Base-by-base conservation (phyloP, 2,797 vertebrate genomes). In the Mastacembelus armatus region DNA sequence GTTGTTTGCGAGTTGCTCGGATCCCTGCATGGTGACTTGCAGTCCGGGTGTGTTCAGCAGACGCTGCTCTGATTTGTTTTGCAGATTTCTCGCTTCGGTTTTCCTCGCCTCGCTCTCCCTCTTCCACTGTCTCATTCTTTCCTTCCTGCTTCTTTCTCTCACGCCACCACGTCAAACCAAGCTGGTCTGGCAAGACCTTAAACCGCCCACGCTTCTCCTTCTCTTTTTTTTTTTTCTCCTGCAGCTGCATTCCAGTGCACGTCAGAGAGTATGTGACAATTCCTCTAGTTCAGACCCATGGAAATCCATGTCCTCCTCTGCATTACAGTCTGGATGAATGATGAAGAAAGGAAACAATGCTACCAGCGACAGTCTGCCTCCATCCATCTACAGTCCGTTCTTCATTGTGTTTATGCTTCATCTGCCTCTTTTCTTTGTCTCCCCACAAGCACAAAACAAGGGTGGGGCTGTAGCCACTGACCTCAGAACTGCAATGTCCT, bases 51-150 rank as follows among this genome's bases (percentile, higher is more conserved):
- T 54, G 40, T 16, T 5, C 27, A 33, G 22, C 32, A 39, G 68
- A 30, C 32, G 32, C 33, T 33, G 24, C 14, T 0, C 55, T 79
- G 73, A 85, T 79, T 56, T 73, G 76, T 85, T 81, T 75, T 15
- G 75, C 82, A 85, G 74, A 79, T 82, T 73, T 45, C 64, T 64
- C 47, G 33, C n/a, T 9, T 51, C 19, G 22, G 16, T 60, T 44
- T n/a, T 55, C 43, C 44, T 71, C 68, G 14, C 29, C 36, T 38
- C 71, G 71, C 56, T 14, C 32, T 21, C 22, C 30, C 43, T 22
- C 30, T 24, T 51, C 68, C 68, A n/a, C n/a, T n/a, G n/a, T 21
- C n/a, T 24, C 24, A 57, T 48, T 59, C 61, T 66, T 54, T 66
- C 59, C 56, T 60, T 65, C 60, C 80, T 71, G 61, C 24, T 49